These are phyloP conservation scores for Euwallacea similis DNA, from an alignment of 1,140 invertebrate species.

Conservation along the genomic window DNA sequence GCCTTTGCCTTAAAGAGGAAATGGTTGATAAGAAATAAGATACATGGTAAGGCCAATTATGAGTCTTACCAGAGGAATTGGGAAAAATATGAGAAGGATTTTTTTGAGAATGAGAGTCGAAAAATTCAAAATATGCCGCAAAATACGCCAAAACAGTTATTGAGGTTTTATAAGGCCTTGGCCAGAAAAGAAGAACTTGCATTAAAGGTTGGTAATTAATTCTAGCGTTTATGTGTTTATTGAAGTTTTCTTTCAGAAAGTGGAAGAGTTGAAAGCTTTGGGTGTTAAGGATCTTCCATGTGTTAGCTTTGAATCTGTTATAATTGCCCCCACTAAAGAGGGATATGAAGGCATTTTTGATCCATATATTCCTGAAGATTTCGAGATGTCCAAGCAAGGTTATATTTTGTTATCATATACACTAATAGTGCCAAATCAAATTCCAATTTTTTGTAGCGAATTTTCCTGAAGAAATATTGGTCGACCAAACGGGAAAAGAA, in stretches of 20 bases:
- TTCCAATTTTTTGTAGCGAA: too few relatives aligned
- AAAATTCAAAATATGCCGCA: conserved; percentile 42
- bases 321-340: conserved; percentile 22
- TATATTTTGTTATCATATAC: too few relatives aligned
- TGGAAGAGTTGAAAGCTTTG: conserved; percentile 7
- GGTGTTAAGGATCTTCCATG: conserved; percentile 19
- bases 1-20: conserved; percentile 23
- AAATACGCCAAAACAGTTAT: conserved; percentile 27
- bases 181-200: conserved; percentile 30
- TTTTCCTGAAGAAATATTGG: background rate
- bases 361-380: conserved; percentile 27
- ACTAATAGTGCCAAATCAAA: too few relatives aligned
- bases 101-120: conserved; percentile 34
- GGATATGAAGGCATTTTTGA: conserved; percentile 26
- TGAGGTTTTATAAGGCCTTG: conserved; percentile 29
- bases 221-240: background rate
- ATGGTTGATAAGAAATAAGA: conserved; percentile 30
- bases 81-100: conserved; percentile 28
- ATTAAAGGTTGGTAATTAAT: conserved; percentile 2
- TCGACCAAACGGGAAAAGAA: background rate
- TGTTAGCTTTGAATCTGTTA: conserved; percentile 24
- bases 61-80: conserved; percentile 30
- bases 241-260: background rate
- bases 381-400: background rate
- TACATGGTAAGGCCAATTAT: conserved; percentile 23